phyloP scores from a whole-genome alignment of 2,113 vertebrate genomes.

The Phyllopteryx taeniolatus region DNA sequence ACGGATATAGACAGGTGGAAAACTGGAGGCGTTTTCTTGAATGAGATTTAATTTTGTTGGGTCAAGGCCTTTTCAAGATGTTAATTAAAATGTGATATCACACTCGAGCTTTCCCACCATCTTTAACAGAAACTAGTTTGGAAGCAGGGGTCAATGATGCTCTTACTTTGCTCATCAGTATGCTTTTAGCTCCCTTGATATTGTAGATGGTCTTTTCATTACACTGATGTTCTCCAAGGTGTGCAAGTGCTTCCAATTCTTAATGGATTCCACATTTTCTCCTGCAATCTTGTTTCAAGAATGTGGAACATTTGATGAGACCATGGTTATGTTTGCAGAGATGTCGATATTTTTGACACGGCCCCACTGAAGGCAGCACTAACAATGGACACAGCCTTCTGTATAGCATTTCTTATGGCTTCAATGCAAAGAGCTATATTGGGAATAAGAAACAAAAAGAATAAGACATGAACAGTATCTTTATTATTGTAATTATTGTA shows the following conservation, averaged over 20 bases:
- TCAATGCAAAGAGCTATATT: not conserved
- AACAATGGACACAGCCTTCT: not conserved
- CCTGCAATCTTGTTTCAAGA: not conserved
- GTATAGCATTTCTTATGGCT: not conserved
- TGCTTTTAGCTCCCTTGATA: conserved; percentile 28
- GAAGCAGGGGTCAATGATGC: conserved; percentile 31
- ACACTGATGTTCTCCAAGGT: conserved; percentile 40
- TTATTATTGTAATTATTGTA: not conserved
- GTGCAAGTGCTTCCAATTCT: conserved; percentile 36
- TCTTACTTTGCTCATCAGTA: conserved; percentile 21
- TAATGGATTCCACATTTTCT: not conserved
- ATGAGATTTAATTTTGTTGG: conserved; percentile 43
- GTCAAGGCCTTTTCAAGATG: conserved; percentile 31
- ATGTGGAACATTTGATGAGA: not conserved
- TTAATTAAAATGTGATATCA: conserved; percentile 48
- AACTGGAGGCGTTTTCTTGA: conserved; percentile 35
- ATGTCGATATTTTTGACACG: not conserved
- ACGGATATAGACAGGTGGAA: conserved; percentile 32
- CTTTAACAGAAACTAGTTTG: conserved; percentile 32
- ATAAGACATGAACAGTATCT: not conserved
- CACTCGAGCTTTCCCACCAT: conserved; percentile 29
- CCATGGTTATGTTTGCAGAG: not conserved
- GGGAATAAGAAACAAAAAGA: not conserved
- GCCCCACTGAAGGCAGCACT: not conserved
- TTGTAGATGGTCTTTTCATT: conserved; percentile 32